These are phyloP conservation scores for Megalurothrips usitatus DNA, from an alignment of 2,888 invertebrate species.

Conservation along the genomic window DNA sequence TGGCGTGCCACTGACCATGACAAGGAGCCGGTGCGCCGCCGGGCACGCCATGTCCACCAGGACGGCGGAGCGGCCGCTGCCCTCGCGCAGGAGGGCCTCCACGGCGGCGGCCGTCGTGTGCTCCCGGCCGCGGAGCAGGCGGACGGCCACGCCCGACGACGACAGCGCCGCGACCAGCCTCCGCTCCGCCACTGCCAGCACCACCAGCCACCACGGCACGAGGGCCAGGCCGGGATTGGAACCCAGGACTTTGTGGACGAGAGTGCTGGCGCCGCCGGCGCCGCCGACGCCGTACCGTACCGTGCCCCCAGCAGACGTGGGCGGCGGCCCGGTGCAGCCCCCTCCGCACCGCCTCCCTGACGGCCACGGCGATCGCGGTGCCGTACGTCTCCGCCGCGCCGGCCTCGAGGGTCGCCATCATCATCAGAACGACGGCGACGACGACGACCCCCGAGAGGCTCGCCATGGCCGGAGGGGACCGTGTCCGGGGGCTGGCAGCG, in stretches of 20 bases:
- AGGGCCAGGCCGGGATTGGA: not conserved
- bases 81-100: not conserved
- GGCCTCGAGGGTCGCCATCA: not conserved
- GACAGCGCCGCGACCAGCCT: not conserved
- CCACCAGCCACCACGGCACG: not conserved
- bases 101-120: slow-evolving; percentile 6
- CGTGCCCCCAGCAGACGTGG: not conserved
- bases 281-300: not conserved
- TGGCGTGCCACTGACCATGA: not conserved
- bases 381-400: not conserved
- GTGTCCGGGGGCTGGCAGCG: not conserved
- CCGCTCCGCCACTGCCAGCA: not conserved
- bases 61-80: not conserved
- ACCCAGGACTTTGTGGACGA: not conserved
- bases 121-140: not conserved
- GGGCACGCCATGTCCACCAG: slow-evolving; percentile 14
- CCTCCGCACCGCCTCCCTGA: not conserved
- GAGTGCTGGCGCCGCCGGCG: not conserved
- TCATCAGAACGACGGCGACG: not conserved
- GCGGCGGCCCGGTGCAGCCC: not conserved
- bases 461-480: not conserved
- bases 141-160: not conserved
- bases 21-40: not conserved
- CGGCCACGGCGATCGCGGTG: not conserved
- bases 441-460: not conserved